Evolutionary conservation across 1,140 invertebrate genomes (phyloP).

Genomic region (Pseudomyrmex cubaensis): DNA sequence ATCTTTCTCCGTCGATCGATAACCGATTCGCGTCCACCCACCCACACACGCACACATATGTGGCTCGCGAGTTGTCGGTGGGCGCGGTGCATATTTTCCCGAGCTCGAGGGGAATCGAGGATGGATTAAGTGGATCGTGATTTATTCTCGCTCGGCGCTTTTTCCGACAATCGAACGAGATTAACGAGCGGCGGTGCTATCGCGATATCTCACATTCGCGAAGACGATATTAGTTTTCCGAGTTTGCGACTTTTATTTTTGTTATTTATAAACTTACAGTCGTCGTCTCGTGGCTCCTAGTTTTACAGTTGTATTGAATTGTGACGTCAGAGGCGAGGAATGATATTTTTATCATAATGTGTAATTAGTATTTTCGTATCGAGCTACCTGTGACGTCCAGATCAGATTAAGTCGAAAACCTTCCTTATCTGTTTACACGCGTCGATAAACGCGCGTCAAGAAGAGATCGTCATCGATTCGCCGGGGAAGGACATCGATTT

Average conservation of each 20-base stretch:
- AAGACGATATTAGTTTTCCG: not conserved
- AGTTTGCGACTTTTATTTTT: too few species aligned
- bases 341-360: too few species aligned
- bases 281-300: too few species aligned
- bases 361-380: too few species aligned
- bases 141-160: not conserved
- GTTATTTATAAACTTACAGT: too few species aligned
- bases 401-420: too few species aligned
- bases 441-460: too few species aligned
- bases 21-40: constrained; percentile 32
- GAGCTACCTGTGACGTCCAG: too few species aligned
- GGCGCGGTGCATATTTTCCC: constrained; percentile 17
- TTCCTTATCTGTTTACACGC: too few species aligned
- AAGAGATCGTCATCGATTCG: not conserved
- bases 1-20: constrained; percentile 63
- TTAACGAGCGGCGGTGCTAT: not conserved
- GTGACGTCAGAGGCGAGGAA: too few species aligned
- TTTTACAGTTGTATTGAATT: too few species aligned
- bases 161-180: not conserved
- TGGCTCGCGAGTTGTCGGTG: not conserved
- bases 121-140: constrained; percentile 31
- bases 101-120: not conserved
- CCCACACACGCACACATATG: not conserved
- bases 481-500: constrained; percentile 5
- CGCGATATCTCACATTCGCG: not conserved